phyloP scores from a whole-genome alignment of 1,140 invertebrate genomes.

The Proctacanthus coquilletti region DNA sequence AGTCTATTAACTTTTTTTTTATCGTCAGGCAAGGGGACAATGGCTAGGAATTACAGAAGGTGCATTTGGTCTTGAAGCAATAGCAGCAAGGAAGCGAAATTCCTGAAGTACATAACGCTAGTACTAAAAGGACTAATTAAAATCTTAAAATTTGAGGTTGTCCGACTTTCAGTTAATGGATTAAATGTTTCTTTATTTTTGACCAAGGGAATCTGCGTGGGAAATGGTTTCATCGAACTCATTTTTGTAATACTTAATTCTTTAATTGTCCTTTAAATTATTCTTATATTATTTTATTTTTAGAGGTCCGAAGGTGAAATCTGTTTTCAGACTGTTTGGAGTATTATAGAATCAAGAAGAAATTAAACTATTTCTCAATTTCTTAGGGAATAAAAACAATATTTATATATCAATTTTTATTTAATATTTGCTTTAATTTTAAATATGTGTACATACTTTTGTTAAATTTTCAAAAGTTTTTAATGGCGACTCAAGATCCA shows the following conservation, averaged over 20 bases:
- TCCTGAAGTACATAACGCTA: constrained; percentile 12
- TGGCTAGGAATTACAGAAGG: constrained; percentile 18
- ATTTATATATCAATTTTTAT: too few species aligned
- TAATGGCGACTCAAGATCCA: too few species aligned
- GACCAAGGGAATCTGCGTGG: constrained; percentile 14
- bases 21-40: constrained; percentile 14
- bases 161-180: constrained; percentile 15
- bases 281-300: too few species aligned
- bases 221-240: constrained; percentile 14
- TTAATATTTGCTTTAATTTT: too few species aligned
- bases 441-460: too few species aligned
- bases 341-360: constrained; percentile 14
- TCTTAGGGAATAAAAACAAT: constrained; percentile 12
- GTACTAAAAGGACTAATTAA: not conserved
- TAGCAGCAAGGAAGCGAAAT: constrained; percentile 18
- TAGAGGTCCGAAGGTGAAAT: constrained; percentile 16
- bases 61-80: constrained; percentile 14
- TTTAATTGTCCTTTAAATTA: too few species aligned
- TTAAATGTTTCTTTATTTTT: constrained; percentile 18
- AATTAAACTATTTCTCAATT: constrained; percentile 10
- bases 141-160: constrained; percentile 8
- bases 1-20: constrained; percentile 15
- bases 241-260: constrained; percentile 12
- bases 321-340: constrained; percentile 20
- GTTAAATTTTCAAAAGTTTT: too few species aligned